Conservation (phyloP, 2,797 vertebrate genomes). For the Mastacembelus armatus region DNA sequence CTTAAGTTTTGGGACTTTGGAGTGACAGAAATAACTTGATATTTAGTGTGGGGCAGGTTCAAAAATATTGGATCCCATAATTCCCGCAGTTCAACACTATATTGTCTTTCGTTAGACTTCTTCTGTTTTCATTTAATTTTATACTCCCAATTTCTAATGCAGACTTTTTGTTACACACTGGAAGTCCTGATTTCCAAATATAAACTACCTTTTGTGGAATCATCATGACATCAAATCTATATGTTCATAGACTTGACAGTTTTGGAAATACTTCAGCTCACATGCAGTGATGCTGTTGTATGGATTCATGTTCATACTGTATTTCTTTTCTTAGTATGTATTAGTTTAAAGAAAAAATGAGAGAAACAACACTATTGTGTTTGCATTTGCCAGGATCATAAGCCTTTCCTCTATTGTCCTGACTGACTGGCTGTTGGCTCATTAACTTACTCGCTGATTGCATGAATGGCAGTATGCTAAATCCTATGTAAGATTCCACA, state of each 20-base stretch:
- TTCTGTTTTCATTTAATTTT: not conserved
- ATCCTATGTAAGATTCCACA: not conserved
- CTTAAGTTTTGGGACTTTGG: not conserved
- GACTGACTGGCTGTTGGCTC: constrained; percentile 9
- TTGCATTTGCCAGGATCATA: not conserved
- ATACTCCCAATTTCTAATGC: not conserved
- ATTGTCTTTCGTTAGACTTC: not conserved
- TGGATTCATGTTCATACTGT: not conserved
- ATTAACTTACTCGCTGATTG: constrained; percentile 25
- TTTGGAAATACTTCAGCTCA: too few relatives aligned
- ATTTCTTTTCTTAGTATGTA: not conserved
- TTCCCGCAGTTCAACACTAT: not conserved
- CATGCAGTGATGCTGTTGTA: not conserved
- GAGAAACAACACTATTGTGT: not conserved
- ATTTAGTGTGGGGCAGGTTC: not conserved
- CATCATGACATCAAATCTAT: not conserved
- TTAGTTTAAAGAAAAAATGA: not conserved
- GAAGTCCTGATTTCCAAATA: not conserved
- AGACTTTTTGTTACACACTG: not conserved
- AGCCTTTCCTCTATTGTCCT: constrained; percentile 9
- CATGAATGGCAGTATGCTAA: too few relatives aligned
- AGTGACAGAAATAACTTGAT: not conserved
- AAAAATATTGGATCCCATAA: not conserved
- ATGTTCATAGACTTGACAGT: not conserved
- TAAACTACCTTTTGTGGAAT: not conserved